These are phyloP conservation scores for Blennius ocellaris DNA, from an alignment of 2,113 vertebrate species.

Conservation along the genomic window DNA sequence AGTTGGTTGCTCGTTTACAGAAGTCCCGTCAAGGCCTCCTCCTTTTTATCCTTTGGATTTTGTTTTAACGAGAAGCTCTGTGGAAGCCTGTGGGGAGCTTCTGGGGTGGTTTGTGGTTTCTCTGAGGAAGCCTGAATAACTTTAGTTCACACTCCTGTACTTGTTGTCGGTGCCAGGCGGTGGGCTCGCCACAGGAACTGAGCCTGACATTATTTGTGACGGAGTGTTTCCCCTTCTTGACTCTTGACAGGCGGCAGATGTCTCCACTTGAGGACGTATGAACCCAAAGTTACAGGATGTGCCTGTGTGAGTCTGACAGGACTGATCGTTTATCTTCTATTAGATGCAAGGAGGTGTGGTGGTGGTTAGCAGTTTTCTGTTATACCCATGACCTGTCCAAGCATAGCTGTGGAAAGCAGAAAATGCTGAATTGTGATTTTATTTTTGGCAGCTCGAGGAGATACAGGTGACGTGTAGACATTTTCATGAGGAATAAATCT, in stretches of 20 bases:
- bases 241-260: not conserved
- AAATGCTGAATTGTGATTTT: not conserved
- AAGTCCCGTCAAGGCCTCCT: not conserved
- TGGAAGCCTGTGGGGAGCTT: not conserved
- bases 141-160: slow-evolving; percentile 1
- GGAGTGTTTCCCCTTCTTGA: slow-evolving; percentile 27
- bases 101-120: slow-evolving; percentile 48
- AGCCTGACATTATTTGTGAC: slow-evolving; percentile 6
- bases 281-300: not conserved
- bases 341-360: too few relatives aligned
- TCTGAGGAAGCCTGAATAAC: slow-evolving; percentile 43
- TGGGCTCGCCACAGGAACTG: slow-evolving; percentile 64
- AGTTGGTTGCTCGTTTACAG: too few relatives aligned
- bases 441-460: not conserved
- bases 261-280: too few relatives aligned
- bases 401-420: too few relatives aligned
- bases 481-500: too few relatives aligned
- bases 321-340: too few relatives aligned
- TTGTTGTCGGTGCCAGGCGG: slow-evolving; percentile 10
- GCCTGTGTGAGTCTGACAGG: not conserved
- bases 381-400: too few relatives aligned
- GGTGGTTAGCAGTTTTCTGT: too few relatives aligned
- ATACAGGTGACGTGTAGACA: not conserved
- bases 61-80: too few relatives aligned
- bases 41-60: not conserved